Percentiles rank a stretch among this genome's conserved stretches.
phyloP scores from a whole-genome alignment of 2,797 vertebrate species.

The Myiotriccus ornatus region DNA sequence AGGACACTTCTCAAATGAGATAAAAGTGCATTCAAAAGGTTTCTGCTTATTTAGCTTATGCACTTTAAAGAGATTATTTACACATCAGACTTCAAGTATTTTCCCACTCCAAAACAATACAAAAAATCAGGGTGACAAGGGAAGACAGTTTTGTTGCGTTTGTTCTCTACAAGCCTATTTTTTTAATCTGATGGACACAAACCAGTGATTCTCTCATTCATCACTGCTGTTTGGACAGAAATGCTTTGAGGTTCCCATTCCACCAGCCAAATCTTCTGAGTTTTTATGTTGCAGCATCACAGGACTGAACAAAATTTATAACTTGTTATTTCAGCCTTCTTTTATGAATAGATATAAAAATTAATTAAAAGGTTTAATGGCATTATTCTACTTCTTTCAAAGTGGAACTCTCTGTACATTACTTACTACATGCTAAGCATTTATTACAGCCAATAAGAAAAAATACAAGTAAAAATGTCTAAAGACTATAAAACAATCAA shows the following conservation, averaged over 20 bases:
- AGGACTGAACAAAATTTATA: not conserved
- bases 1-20: not conserved
- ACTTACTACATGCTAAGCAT: not conserved
- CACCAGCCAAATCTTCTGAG: not conserved
- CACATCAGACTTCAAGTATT: not conserved
- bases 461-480: not conserved
- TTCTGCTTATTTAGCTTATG: not conserved
- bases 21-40: not conserved
- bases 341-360: constrained; percentile 27
- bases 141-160: not conserved
- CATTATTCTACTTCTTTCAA: constrained; percentile 12
- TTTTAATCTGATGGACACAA: not conserved
- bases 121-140: not conserved
- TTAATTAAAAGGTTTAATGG: constrained; percentile 12
- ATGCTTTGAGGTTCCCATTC: not conserved
- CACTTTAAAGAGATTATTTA: not conserved
- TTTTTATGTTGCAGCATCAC: not conserved
- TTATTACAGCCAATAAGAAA: not conserved
- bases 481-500: not conserved
- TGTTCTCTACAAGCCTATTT: not conserved
- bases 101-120: not conserved
- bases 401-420: not conserved
- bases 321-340: constrained; percentile 22
- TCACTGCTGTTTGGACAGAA: not conserved
- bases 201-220: not conserved